Conservation (phyloP, 2,888 invertebrate genomes). For the Sarcophaga subvicina region DNA sequence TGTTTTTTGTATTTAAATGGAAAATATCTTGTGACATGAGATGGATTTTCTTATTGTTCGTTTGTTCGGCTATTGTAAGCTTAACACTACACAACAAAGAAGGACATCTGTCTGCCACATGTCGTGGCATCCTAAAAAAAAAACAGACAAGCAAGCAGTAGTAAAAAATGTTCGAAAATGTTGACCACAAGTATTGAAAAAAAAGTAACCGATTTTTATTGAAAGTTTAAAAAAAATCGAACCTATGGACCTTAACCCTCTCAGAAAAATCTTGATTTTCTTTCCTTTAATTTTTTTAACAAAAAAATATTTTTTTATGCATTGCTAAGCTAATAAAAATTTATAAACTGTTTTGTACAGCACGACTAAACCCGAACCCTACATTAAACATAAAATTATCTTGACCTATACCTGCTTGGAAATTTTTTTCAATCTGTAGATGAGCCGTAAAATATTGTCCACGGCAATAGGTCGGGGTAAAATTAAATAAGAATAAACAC, state of each 20-base stretch:
- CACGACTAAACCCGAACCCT: no score
- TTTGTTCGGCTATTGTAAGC: not conserved
- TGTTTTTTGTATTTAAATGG: no score
- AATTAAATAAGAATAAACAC: constrained; percentile 7
- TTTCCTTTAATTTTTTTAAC: not conserved
- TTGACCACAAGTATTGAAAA: constrained; percentile 45
- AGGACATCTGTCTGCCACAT: constrained; percentile 68
- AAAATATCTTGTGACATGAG: no score
- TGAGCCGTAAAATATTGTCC: not conserved
- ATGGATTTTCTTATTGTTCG: not conserved
- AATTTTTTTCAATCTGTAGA: not conserved
- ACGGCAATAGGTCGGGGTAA: not conserved
- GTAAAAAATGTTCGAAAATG: constrained; percentile 18
- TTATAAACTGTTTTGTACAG: no score
- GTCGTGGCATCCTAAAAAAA: constrained; percentile 48
- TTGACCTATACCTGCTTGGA: no score
- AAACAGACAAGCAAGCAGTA: constrained; percentile 14
- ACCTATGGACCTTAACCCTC: constrained; percentile 54
- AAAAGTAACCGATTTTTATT: not conserved
- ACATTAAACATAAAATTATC: no score
- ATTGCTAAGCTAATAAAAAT: constrained; percentile 21
- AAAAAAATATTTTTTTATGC: constrained; percentile 12
- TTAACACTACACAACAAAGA: constrained; percentile 54
- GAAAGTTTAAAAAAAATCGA: not conserved
- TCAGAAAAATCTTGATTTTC: not conserved